Percentiles rank a stretch among this genome's conserved stretches.
phyloP scores from a whole-genome alignment of 1,140 invertebrate species.

The Scaptomyza hsui region DNA sequence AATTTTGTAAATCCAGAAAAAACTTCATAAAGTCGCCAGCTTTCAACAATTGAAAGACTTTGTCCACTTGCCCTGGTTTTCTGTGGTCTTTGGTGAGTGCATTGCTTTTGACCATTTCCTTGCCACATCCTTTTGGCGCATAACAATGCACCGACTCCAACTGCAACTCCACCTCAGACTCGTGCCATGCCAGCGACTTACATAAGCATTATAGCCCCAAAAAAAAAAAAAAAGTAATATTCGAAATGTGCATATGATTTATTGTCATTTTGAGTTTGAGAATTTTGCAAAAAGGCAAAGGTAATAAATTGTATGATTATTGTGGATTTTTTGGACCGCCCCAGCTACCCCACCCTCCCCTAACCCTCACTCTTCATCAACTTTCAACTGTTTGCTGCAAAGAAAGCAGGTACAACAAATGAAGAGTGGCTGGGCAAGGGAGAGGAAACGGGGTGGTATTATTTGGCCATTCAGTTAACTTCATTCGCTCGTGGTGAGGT shows the following conservation, averaged over 20 bases:
- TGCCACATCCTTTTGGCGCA: constrained; percentile 33
- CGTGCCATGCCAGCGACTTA: constrained; percentile 43
- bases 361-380: background rate
- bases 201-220: constrained; percentile 32
- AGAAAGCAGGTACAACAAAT: constrained; percentile 64
- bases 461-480: constrained; percentile 49
- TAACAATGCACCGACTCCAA: constrained; percentile 52
- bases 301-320: constrained; percentile 83
- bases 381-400: constrained; percentile 34
- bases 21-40: too few species aligned
- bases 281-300: constrained; percentile 76
- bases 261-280: constrained; percentile 80
- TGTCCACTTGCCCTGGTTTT: background rate
- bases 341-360: constrained; percentile 1
- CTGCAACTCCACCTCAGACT: constrained; percentile 17
- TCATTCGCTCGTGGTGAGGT: constrained; percentile 79
- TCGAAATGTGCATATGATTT: constrained; percentile 75
- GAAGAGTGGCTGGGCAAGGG: background rate
- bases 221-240: too few species aligned
- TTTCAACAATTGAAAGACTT: background rate
- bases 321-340: constrained; percentile 57
- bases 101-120: constrained; percentile 21
- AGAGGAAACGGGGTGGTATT: constrained; percentile 34
- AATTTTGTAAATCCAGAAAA: background rate
- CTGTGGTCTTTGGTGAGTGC: background rate